Evolutionary conservation across 2,113 vertebrate species (phyloP).

Genomic region (Cyanistes caeruleus): DNA sequence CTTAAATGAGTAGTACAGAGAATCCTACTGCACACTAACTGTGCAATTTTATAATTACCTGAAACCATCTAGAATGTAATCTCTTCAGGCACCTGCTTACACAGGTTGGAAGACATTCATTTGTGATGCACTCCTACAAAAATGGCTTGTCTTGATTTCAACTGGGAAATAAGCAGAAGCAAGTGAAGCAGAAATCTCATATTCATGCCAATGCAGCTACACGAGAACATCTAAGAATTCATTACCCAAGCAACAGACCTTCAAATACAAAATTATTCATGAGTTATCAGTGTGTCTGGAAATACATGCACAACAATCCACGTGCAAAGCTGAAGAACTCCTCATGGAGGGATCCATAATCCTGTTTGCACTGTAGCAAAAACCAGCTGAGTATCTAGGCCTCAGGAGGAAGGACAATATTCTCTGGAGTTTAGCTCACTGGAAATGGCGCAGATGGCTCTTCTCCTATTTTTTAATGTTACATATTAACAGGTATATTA

Average conservation of each 20-base stretch:
- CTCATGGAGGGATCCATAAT: neutral
- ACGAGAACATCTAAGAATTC: neutral
- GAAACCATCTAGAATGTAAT: neutral
- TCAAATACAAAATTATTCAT: conserved; percentile 2
- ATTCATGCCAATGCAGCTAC: neutral
- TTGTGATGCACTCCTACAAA: neutral
- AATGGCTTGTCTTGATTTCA: conserved; percentile 11
- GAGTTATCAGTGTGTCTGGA: neutral
- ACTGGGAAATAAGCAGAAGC: conserved; percentile 20
- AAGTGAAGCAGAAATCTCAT: conserved; percentile 2
- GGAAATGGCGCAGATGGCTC: neutral
- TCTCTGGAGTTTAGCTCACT: neutral
- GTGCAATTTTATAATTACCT: neutral
- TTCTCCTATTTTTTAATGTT: neutral
- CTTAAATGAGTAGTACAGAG: neutral
- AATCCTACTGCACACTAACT: neutral
- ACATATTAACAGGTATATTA: neutral
- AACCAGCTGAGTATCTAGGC: neutral
- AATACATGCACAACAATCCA: neutral
- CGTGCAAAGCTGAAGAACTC: conserved; percentile 7
- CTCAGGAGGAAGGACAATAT: neutral
- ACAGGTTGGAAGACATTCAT: neutral
- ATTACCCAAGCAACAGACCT: neutral
- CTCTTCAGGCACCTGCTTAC: neutral
- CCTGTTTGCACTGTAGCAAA: neutral